These are phyloP conservation scores for Rhynchopsitta pachyrhyncha DNA, from an alignment of 2,113 vertebrate genomes.

Conservation along the genomic window DNA sequence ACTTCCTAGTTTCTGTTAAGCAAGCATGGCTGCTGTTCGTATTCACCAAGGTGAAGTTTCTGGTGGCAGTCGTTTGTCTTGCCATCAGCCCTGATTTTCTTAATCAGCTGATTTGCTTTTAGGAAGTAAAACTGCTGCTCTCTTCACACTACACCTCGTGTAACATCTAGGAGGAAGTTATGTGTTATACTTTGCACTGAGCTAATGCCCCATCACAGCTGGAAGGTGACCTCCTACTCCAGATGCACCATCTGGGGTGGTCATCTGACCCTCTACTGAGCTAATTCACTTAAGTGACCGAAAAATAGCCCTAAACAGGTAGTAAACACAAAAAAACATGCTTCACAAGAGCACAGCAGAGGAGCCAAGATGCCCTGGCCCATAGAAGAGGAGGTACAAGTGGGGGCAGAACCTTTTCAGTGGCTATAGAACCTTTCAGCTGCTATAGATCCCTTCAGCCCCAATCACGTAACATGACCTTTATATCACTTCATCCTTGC, in stretches of 20 bases:
- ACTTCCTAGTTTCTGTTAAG: background rate
- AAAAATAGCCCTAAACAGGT: background rate
- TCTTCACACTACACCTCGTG: background rate
- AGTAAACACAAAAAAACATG: background rate
- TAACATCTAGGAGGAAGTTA: background rate
- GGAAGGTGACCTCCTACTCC: background rate
- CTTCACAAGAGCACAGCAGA: background rate
- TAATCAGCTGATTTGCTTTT: background rate
- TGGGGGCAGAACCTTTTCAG: background rate
- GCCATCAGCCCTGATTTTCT: background rate
- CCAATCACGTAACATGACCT: accelerated
- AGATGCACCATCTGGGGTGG: background rate
- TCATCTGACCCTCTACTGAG: background rate
- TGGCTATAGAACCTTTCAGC: background rate
- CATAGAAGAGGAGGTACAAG: background rate
- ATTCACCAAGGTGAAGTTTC: background rate
- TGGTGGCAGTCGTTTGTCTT: background rate
- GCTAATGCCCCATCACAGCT: background rate
- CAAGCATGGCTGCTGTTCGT: background rate
- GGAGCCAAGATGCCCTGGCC: background rate
- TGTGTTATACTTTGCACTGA: accelerated
- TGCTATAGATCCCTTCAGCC: background rate
- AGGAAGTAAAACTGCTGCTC: background rate
- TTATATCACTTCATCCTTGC: background rate
- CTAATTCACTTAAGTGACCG: background rate